These are phyloP conservation scores for Schlechtendalia chinensis DNA, from an alignment of 1,140 invertebrate genomes.

Conservation along the genomic window DNA sequence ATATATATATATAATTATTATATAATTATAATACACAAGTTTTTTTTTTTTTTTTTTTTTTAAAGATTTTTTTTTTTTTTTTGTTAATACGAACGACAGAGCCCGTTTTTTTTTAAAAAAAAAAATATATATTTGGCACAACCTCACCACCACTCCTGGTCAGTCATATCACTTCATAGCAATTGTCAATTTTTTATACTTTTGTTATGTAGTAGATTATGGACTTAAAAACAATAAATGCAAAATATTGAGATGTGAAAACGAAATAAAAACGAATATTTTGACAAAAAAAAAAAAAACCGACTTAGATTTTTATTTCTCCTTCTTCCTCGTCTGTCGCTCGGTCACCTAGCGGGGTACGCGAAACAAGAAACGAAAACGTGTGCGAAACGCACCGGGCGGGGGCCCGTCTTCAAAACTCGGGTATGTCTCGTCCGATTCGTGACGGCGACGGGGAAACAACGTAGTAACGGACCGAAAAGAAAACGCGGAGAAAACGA, in stretches of 20 bases:
- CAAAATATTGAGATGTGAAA: conserved; percentile 29
- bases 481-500: no score
- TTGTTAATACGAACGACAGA: conserved; percentile 34
- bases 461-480: no score
- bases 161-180: conserved; percentile 50
- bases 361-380: neutral
- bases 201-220: conserved; percentile 47
- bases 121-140: no score
- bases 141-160: conserved; percentile 29
- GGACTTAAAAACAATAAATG: conserved; percentile 31
- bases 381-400: no score
- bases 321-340: no score
- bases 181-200: conserved; percentile 43
- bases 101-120: conserved; percentile 10
- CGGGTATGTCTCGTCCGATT: neutral
- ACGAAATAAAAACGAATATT: conserved; percentile 41
- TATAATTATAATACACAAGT: neutral
- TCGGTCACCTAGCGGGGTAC: neutral
- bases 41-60: conserved; percentile 18
- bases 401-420: no score
- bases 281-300: conserved; percentile 21
- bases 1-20: conserved; percentile 13
- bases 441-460: no score
- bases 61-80: no score
- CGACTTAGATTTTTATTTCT: no score